Evolutionary conservation across 2,797 vertebrate genomes (phyloP).

Genomic region (Apodemus agrarius): DNA sequence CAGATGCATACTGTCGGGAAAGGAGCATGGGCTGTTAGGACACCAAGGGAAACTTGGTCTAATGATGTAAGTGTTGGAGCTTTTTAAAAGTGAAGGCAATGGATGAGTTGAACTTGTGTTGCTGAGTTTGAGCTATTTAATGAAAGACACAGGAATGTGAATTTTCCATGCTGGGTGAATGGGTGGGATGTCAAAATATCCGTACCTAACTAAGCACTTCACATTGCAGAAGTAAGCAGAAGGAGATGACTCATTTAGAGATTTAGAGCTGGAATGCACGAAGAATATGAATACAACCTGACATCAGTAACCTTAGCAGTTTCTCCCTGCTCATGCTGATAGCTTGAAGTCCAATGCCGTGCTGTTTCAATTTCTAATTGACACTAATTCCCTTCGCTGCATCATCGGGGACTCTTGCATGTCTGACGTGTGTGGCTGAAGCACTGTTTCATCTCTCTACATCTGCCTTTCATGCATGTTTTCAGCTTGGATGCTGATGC

Average conservation of each 20-base stretch:
- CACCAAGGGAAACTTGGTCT: neutral
- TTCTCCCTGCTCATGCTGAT: neutral
- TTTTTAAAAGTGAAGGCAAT: neutral
- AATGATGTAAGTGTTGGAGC: neutral
- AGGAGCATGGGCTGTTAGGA: neutral
- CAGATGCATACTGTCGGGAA: neutral
- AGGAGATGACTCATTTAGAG: neutral
- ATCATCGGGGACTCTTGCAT: neutral
- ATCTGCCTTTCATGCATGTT: neutral
- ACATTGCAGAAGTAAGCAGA: neutral
- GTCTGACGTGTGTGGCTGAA: accelerated
- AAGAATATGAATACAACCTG: neutral
- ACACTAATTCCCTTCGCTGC: neutral
- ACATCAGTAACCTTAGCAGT: neutral
- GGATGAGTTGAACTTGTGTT: neutral
- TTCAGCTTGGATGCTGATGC: neutral
- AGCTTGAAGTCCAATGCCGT: neutral
- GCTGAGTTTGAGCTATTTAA: neutral
- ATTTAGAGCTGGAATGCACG: neutral
- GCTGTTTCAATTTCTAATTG: neutral
- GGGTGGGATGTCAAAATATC: neutral
- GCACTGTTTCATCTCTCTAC: neutral
- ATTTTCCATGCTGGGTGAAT: neutral
- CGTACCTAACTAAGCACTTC: neutral
- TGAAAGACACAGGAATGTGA: neutral